Conservation (phyloP, 2,113 vertebrate species). For the Camelus bactrianus region DNA sequence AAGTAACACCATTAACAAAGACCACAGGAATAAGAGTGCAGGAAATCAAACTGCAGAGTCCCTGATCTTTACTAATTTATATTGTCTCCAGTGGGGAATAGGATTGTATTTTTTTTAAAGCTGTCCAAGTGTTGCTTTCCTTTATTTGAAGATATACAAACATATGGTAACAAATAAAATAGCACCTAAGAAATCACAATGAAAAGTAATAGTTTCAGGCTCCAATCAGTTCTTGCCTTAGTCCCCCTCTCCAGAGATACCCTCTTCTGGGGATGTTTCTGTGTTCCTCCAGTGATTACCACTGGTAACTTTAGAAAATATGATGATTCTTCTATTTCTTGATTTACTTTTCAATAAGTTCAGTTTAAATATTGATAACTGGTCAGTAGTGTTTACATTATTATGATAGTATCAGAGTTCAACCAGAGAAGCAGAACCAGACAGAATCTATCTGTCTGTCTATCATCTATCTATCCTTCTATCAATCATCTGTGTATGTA, state of each 20-base stretch:
- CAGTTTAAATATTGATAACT: slow-evolving; percentile 10
- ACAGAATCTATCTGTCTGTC: neutral
- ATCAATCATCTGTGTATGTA: too few relatives aligned
- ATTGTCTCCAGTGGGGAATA: neutral
- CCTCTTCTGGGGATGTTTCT: neutral
- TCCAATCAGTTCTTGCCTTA: neutral
- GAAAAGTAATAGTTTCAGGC: neutral
- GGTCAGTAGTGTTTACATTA: neutral
- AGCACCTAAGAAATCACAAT: neutral
- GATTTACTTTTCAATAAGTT: neutral
- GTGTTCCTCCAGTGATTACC: neutral
- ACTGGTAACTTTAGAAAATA: neutral
- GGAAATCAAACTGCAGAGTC: neutral
- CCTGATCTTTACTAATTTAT: neutral
- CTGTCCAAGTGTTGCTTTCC: neutral
- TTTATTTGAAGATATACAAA: neutral
- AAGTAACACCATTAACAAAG: neutral
- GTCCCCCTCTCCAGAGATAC: neutral
- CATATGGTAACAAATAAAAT: neutral
- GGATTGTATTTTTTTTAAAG: neutral
- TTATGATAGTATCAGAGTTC: neutral
- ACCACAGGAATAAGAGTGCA: neutral
- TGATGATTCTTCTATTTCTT: neutral
- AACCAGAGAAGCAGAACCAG: neutral
- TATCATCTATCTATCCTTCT: too few relatives aligned